Evolutionary conservation across 2,797 vertebrate genomes (phyloP).

Genomic region (Otus scops): DNA sequence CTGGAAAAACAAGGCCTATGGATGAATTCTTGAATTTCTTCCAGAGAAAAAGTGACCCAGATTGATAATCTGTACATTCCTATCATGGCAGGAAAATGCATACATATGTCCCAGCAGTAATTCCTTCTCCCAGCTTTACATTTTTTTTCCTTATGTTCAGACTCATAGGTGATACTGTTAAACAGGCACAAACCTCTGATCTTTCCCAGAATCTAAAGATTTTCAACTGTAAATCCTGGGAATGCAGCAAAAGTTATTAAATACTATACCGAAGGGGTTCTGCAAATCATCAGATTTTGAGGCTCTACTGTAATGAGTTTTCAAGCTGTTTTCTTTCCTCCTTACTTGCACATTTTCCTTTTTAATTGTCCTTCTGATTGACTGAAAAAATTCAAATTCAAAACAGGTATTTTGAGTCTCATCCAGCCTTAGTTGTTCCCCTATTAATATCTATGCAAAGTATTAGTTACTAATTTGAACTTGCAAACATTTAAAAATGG

Average conservation of each 20-base stretch:
- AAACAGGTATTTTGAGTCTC: conserved; percentile 1
- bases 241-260: not conserved
- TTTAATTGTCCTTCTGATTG: not conserved
- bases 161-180: not conserved
- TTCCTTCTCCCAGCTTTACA: not conserved
- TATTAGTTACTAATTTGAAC: not conserved
- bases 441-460: not conserved
- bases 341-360: not conserved
- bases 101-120: not conserved
- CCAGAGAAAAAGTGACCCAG: not conserved
- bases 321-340: not conserved
- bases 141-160: not conserved
- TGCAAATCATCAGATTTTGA: not conserved
- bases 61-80: not conserved
- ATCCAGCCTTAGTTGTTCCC: not conserved
- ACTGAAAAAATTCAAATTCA: conserved; percentile 24
- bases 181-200: not conserved
- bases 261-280: not conserved
- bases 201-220: not conserved
- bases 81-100: not conserved
- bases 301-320: not conserved
- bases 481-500: not conserved
- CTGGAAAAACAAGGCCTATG: not conserved
- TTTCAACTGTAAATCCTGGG: not conserved
- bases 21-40: conserved; percentile 5